Percentiles rank a stretch among this genome's conserved stretches.
Evolutionary conservation across 2,113 vertebrate species (phyloP).

Genomic region (Pseudopodoces humilis): DNA sequence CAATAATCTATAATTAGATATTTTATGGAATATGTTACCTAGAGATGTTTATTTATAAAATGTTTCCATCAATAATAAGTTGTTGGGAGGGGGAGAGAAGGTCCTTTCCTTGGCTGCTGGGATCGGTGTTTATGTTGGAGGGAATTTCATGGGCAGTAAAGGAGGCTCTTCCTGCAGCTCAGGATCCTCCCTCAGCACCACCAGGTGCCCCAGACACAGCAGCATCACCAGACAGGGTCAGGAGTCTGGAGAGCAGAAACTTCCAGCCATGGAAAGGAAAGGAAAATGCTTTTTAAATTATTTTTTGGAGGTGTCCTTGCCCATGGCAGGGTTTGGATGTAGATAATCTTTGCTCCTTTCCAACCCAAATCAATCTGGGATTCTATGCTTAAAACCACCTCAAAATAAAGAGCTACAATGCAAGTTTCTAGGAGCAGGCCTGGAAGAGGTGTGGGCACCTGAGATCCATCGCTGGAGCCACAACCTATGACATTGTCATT

Average conservation of each 20-base stretch:
- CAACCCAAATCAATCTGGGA: not conserved
- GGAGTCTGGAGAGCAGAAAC: not conserved
- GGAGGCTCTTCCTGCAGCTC: not conserved
- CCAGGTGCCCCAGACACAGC: not conserved
- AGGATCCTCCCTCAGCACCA: not conserved
- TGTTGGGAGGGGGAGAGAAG: not conserved
- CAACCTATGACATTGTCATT: not conserved
- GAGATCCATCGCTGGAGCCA: fast-evolving
- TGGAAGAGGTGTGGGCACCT: not conserved
- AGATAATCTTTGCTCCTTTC: not conserved
- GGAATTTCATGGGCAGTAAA: not conserved
- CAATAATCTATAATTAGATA: conserved; percentile 70
- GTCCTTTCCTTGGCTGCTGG: not conserved
- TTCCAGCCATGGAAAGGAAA: not conserved
- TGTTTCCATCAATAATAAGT: conserved; percentile 50
- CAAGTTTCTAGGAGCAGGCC: not conserved
- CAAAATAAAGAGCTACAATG: fast-evolving
- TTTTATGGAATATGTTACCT: conserved; percentile 63
- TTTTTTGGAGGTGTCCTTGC: not conserved
- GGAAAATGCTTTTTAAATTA: not conserved
- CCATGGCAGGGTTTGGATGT: not conserved
- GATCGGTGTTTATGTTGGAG: not conserved
- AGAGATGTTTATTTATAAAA: conserved; percentile 67
- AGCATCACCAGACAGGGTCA: not conserved
- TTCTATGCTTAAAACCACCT: not conserved